Base-by-base conservation (phyloP, 1,140 invertebrate genomes). In the Trachelipus rathkii region DNA sequence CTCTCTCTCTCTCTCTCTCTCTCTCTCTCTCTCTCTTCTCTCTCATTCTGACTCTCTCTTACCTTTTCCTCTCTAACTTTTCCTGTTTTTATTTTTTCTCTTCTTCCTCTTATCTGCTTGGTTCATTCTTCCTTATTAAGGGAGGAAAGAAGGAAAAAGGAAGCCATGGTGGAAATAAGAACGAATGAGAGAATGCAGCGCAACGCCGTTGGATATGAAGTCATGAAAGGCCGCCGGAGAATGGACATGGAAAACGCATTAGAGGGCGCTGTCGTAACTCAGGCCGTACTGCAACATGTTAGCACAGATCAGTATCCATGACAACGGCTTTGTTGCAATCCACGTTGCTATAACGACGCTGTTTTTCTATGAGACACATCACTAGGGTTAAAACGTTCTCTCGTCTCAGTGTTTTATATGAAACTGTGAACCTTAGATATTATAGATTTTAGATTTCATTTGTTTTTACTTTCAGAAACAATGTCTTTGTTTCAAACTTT, bases 401-500 rank as follows among this genome's bases (percentile, higher is more conserved):
- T n/a, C n/a, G 33, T 33, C 33, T 33, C 33, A 33, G 33, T 33
- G 33, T 33, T 33, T 33, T 33, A 33, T n/a, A 33, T 33, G 33
- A 33, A 33, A 33, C 33, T 33, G 33, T 33, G 1, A 33, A 6
- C 1, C 33, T 3, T 33, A 6, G 6, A 33, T 33, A 33, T 33
- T 33, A 33, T 3, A 33, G 33, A 33, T 33, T 33, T 33, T 33
- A 33, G 33, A 33, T 33, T 33, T 33, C 33, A 33, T 33, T 33
- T 33, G 33, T 33, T 33, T 33, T 33, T 33, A 3, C 33, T 33
- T 33, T 33, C 33, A 6, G 33, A 33, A 60, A 60, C 50, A 60
- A 60, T 60, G 50, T 60, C 50, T 60, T 60, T 60, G 50, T 60
- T 60, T 60, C 11, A 60, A 60, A 60, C 11, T 60, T 60, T n/a